Percentiles rank a stretch among this genome's conserved stretches.
Evolutionary conservation across 1,140 invertebrate genomes (phyloP).

Genomic region (Zaprionus ghesquierei): DNA sequence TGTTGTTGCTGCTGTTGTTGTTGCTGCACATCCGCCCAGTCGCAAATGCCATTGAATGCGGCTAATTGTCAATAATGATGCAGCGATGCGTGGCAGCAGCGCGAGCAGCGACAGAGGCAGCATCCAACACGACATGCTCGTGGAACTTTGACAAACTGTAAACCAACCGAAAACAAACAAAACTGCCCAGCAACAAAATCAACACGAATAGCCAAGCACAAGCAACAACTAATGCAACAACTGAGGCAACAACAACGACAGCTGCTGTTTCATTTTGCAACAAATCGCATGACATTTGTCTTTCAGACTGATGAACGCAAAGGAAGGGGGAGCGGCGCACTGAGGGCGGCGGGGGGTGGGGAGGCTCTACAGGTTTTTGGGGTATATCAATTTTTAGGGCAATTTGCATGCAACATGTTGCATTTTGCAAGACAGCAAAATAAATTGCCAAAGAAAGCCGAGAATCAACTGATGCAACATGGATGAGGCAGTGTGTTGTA

Average conservation of each 20-base stretch:
- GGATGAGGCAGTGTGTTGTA: not conserved
- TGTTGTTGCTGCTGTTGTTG: constrained; percentile 32
- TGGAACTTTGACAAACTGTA: constrained; percentile 66
- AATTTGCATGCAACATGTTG: constrained; percentile 30
- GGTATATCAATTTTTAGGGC: constrained; percentile 30
- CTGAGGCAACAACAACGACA: constrained; percentile 14
- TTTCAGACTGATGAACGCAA: constrained; percentile 20
- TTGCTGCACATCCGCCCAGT: constrained; percentile 65
- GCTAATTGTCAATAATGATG: constrained; percentile 80
- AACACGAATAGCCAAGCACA: constrained; percentile 26
- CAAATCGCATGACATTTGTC: constrained; percentile 75
- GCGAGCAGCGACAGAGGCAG: constrained; percentile 22
- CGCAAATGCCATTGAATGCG: constrained; percentile 69
- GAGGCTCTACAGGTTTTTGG: not conserved
- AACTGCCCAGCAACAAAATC: constrained; percentile 62
- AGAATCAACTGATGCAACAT: not conserved
- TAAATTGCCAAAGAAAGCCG: constrained; percentile 1
- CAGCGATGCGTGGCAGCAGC: constrained; percentile 70
- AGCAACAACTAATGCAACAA: constrained; percentile 22
- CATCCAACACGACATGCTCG: constrained; percentile 53
- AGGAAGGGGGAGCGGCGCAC: not conserved
- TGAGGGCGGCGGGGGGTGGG: not conserved
- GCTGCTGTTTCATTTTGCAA: constrained; percentile 64
- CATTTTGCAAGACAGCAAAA: constrained; percentile 16
- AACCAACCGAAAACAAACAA: constrained; percentile 75